phyloP scores from a whole-genome alignment of 2,797 vertebrate species.

The Sternarchorhynchus goeldii region DNA sequence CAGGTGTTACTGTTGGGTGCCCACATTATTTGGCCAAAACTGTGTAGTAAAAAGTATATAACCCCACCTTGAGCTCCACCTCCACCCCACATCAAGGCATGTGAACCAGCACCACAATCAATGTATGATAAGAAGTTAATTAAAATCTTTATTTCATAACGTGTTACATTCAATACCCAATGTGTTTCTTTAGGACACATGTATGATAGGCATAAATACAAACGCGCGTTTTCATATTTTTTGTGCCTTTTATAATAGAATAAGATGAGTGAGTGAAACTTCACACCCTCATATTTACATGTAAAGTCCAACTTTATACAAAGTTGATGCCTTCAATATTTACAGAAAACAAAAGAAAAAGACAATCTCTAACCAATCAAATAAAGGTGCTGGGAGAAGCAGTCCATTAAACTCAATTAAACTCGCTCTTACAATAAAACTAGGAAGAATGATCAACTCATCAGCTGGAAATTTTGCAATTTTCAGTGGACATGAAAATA shows the following conservation, averaged over 20 bases:
- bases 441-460: background rate
- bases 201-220: constrained; percentile 82
- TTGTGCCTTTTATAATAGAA: constrained; percentile 77
- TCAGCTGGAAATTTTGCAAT: background rate
- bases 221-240: constrained; percentile 72
- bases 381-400: constrained; percentile 36
- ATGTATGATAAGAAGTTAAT: constrained; percentile 80
- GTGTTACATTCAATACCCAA: constrained; percentile 89
- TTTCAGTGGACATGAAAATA: constrained; percentile 32
- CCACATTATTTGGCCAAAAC: too few species aligned
- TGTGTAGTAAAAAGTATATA: too few species aligned
- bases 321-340: constrained; percentile 78
- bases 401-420: constrained; percentile 25
- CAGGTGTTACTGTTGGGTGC: too few species aligned
- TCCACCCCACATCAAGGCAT: background rate
- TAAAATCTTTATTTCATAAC: constrained; percentile 89
- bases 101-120: background rate
- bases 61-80: too few species aligned
- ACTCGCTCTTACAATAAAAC: constrained; percentile 31
- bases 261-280: constrained; percentile 73
- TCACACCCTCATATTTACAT: constrained; percentile 83
- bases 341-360: constrained; percentile 75
- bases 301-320: constrained; percentile 82
- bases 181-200: constrained; percentile 80
- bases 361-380: constrained; percentile 26